phyloP scores from a whole-genome alignment of 2,113 vertebrate species.

The Syrmaticus mikado region DNA sequence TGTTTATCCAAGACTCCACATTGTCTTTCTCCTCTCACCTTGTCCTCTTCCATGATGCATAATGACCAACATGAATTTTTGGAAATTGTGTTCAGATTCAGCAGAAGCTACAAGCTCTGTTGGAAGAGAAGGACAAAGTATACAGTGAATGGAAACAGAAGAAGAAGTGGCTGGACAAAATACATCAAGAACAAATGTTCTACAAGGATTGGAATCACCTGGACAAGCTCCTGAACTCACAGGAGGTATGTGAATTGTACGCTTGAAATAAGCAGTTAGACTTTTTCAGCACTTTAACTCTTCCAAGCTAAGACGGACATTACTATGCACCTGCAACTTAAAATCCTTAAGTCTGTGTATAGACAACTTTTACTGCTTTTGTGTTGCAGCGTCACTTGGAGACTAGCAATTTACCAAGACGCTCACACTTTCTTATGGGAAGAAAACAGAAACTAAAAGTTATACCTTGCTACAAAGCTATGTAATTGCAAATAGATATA shows the following conservation, averaged over 20 bases:
- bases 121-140: constrained; percentile 74
- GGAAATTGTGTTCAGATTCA: constrained; percentile 67
- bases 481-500: neutral
- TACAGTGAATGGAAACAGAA: constrained; percentile 83
- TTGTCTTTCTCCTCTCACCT: neutral
- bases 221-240: constrained; percentile 81
- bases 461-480: neutral
- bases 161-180: constrained; percentile 79
- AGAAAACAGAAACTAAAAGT: neutral
- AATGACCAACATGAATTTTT: neutral
- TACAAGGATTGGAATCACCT: constrained; percentile 82
- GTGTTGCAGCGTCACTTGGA: neutral
- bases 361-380: neutral
- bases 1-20: neutral
- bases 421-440: neutral
- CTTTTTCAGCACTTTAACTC: neutral
- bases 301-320: neutral
- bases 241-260: constrained; percentile 78
- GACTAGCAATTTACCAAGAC: neutral
- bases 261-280: neutral
- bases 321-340: neutral
- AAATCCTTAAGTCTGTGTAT: neutral
- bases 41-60: accelerated
- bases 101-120: constrained; percentile 78
- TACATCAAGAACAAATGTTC: constrained; percentile 84